Evolutionary conservation across 2,888 invertebrate genomes (phyloP).

Genomic region (Nomada lathburiana): DNA sequence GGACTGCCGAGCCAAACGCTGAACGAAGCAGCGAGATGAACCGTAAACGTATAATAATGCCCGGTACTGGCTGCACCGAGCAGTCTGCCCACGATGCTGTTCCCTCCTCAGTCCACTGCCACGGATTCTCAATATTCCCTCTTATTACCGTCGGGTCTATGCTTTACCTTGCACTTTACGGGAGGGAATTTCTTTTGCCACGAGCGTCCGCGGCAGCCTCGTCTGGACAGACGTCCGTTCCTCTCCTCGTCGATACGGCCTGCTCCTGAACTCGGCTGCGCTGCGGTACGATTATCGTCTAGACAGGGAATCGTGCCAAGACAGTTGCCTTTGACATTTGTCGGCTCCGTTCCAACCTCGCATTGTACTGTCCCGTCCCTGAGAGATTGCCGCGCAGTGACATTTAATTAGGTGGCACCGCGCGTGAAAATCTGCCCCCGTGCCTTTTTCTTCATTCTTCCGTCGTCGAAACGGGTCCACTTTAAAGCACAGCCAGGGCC

Average conservation of each 20-base stretch:
- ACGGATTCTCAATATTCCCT: slow-evolving; percentile 60
- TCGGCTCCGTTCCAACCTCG: slow-evolving; percentile 35
- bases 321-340: slow-evolving; percentile 49
- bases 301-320: slow-evolving; percentile 48
- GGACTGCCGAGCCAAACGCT: not conserved
- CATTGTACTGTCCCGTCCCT: slow-evolving; percentile 24
- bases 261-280: slow-evolving; percentile 35
- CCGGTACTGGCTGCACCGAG: not conserved
- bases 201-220: slow-evolving; percentile 18
- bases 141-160: slow-evolving; percentile 54
- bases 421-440: not conserved
- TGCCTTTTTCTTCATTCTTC: too few relatives aligned
- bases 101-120: slow-evolving; percentile 10
- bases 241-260: slow-evolving; percentile 4
- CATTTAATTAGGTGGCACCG: slow-evolving; percentile 32
- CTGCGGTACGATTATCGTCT: slow-evolving; percentile 34
- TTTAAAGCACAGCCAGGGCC: too few relatives aligned
- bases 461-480: too few relatives aligned
- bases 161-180: slow-evolving; percentile 46
- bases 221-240: slow-evolving; percentile 14
- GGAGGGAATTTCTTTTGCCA: slow-evolving; percentile 35
- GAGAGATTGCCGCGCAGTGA: slow-evolving; percentile 12
- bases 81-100: slow-evolving; percentile 6
- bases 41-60: slow-evolving; percentile 59
- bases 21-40: slow-evolving; percentile 52